Base-by-base conservation (phyloP, 2,888 invertebrate genomes). In the Temnothorax unifasciatus region DNA sequence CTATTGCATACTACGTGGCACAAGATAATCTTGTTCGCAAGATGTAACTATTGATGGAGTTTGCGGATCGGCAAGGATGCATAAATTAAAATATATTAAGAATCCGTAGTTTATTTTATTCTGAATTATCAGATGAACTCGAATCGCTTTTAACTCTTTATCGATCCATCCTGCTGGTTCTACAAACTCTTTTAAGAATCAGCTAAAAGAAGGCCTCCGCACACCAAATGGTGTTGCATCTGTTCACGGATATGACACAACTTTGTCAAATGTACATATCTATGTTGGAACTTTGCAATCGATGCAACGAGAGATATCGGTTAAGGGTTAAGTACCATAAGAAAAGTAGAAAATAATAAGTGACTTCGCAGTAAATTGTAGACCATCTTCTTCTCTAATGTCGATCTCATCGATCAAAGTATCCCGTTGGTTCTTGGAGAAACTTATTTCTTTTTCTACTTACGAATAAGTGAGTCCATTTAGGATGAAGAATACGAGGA, bases 291-390 rank as follows among this genome's bases (percentile, higher is more conserved):
- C 25, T 64, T 66, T 41, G 21, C 21, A 52, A 38, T 4, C 6
- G 13, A 77, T 54, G 41, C 38, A 77, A 77, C n/a, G 54, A 74
- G 21, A 59, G n/a, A 68, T 77, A 29, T 76, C n/a, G 41, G 3
- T 54, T 54, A 68, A 68, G 13, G 15, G 1, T 77, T 68, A 44
- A 77, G 64, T 21, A 54, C 2, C 29, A 54, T 54, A 11, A 63
- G 47, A 75, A 63, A 75, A 41, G 0, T 25, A 57, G 29, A 68
- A 57, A 21, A 57, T 68, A 68, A 57, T 54, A 29, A 66, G 8
- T 41, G 29, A 57, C 8, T 64, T 76, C n/a, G 54, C 57, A 77
- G 11, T 77, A 44, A 68, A 68, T 77, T 68, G 29, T 44, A 77
- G 21, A 57, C 2, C 0, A 18, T 54, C 1, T 29, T 41, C 15